Conservation (phyloP, 2,888 invertebrate genomes). For the Cryptocephalus primarius region DNA sequence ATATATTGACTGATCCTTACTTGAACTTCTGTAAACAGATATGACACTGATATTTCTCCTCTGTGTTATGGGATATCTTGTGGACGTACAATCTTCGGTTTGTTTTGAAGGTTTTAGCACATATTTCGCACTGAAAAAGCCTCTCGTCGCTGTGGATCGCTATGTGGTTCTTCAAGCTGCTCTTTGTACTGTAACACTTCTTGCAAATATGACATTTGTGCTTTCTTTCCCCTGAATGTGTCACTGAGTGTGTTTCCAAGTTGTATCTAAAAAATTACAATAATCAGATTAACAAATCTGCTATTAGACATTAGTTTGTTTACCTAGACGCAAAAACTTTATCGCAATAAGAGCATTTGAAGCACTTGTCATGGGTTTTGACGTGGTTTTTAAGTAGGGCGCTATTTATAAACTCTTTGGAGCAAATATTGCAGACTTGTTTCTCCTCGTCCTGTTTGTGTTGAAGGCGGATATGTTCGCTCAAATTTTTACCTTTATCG, state of each 20-base stretch:
- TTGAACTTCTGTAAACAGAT: constrained; percentile 42
- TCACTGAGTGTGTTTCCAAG: constrained; percentile 23
- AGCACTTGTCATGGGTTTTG: constrained; percentile 40
- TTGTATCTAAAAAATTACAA: constrained; percentile 17
- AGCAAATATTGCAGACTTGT: constrained; percentile 42
- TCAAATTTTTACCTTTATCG: constrained; percentile 24
- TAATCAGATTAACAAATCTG: no score
- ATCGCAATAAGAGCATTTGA: constrained; percentile 23
- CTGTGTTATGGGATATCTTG: constrained; percentile 35
- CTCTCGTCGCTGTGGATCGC: constrained; percentile 22
- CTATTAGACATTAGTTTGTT: not conserved
- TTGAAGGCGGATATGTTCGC: constrained; percentile 31
- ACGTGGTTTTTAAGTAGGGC: constrained; percentile 42
- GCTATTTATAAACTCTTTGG: constrained; percentile 41
- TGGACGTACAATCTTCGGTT: constrained; percentile 25
- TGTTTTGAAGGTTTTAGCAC: constrained; percentile 24
- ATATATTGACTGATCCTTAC: constrained; percentile 1
- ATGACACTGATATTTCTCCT: constrained; percentile 41
- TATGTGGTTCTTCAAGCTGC: constrained; percentile 23
- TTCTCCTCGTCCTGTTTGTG: constrained; percentile 42
- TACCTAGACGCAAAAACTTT: constrained; percentile 24
- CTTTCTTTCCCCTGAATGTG: constrained; percentile 24
- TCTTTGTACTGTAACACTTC: constrained; percentile 22
- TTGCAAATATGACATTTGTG: constrained; percentile 22
- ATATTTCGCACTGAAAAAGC: constrained; percentile 21